A percentile compares a stretch with the other conserved stretches of the same genome.
These are phyloP conservation scores for Ameiurus melas DNA, from an alignment of 2,113 vertebrate genomes.

Conservation along the genomic window DNA sequence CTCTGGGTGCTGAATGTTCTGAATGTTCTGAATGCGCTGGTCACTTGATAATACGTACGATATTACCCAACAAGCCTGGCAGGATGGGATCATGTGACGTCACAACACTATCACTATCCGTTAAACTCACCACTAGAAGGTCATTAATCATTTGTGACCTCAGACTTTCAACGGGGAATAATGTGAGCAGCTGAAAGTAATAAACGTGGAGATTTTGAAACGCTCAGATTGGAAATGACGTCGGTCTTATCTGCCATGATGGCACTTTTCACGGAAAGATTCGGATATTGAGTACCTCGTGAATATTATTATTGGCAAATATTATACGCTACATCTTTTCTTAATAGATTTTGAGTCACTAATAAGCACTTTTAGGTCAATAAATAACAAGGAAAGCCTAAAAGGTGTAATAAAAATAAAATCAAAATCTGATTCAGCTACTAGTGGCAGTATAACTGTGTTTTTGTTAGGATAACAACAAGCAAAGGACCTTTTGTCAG, in stretches of 20 bases:
- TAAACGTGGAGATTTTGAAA: background rate
- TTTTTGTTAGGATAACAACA: background rate
- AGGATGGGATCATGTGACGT: background rate
- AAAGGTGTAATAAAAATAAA: too few species aligned
- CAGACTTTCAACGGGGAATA: background rate
- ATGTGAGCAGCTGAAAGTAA: background rate
- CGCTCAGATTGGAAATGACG: background rate
- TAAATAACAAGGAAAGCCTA: too few species aligned
- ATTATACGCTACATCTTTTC: background rate
- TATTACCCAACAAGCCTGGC: background rate
- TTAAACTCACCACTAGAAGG: background rate
- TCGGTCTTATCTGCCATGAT: background rate
- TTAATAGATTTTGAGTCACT: background rate
- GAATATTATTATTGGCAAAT: background rate
- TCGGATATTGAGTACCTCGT: background rate
- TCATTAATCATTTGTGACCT: background rate
- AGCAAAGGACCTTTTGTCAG: background rate
- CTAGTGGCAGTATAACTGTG: background rate
- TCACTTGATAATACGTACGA: background rate
- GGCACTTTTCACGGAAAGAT: background rate
- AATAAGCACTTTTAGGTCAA: too few species aligned
- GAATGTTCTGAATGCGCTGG: conserved; percentile 6
- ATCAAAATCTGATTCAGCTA: background rate
- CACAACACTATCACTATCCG: background rate
- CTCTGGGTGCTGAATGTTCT: conserved; percentile 10